Evolutionary conservation across 2,888 invertebrate species (phyloP), one percentile per base, ranked within the genome.

Genomic region (Spatulosminthurus flaviceps): DNA sequence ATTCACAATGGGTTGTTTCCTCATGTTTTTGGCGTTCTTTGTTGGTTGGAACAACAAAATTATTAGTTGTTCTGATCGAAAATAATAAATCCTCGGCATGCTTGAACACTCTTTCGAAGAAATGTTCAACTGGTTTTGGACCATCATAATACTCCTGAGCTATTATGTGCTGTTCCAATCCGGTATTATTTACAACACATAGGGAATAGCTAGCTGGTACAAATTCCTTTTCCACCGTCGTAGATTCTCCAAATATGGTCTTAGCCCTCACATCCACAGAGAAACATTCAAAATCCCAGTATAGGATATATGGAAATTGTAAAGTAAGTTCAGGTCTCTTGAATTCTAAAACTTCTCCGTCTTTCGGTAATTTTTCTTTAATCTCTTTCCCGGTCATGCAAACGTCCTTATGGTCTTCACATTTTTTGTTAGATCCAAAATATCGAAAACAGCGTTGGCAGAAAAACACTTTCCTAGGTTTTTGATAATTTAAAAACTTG

Each of bases 241-340:
- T 64, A 4, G 11, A 2, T 64, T 64, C 7, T 11, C 64, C 64
- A 2, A 13, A 19, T n/a, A 51, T 9, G 2, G 5, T 1, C 13
- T 64, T 11, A 26, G 11, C 24, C 1, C 7, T 9, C 2, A 9
- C 7, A 26, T 19, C 13, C 2, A 13, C 1, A 16, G 64, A 21
- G 24, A 64, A 64, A 26, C 24, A 24, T n/a, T 64, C 64, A 64
- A 64, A 64, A 16, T 64, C 64, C 9, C 11, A 64, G n/a, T 64
- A 64, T 24, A 64, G 16, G 16, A 64, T 22, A 24, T 24, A 64
- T 9, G 21, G 24, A 26, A 24, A 64, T 13, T 2, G 22, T 22
- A 64, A 1, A 7, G 22, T 64, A 4, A 64, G 11, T 24, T 22
- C 64, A 4, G 24, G 64, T 16, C 26, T 22, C 2, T 16, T 22